These are phyloP conservation scores for Caenorhabditis virilis DNA, from an alignment of 2,888 invertebrate genomes.

Conservation along the genomic window DNA sequence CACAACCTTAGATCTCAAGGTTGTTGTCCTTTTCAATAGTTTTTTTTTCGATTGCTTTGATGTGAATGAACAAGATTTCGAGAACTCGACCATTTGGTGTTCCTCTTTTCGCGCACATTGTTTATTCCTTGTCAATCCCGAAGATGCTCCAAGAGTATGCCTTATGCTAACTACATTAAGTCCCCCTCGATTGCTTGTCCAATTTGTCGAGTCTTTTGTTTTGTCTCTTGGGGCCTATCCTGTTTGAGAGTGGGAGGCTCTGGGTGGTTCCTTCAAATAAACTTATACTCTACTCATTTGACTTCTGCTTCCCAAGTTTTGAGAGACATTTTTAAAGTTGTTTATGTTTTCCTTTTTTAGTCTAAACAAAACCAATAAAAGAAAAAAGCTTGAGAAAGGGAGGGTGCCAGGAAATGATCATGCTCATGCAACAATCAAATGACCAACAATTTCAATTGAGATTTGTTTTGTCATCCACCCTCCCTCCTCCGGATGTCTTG, in stretches of 20 bases:
- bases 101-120: conserved; percentile 19
- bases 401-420: too few species aligned
- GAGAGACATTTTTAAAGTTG: too few species aligned
- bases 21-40: conserved; percentile 2
- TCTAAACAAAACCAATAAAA: too few species aligned
- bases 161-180: conserved; percentile 42
- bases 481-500: too few species aligned
- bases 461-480: too few species aligned
- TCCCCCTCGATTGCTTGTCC: conserved; percentile 36
- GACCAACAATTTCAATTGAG: too few species aligned
- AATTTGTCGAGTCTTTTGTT: conserved; percentile 38
- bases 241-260: background rate
- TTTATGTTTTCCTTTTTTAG: too few species aligned
- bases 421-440: conserved; percentile 26
- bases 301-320: too few species aligned
- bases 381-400: too few species aligned
- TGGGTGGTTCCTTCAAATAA: too few species aligned
- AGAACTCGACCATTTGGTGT: background rate
- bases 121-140: conserved; percentile 33
- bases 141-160: conserved; percentile 26
- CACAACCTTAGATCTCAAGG: conserved; percentile 30
- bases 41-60: background rate
- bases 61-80: background rate
- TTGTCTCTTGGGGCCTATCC: conserved; percentile 30
- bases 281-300: background rate